A percentile compares a stretch with the other conserved stretches of the same genome.
Evolutionary conservation across 2,113 vertebrate species (phyloP).

Genomic region (Mastomys coucha): DNA sequence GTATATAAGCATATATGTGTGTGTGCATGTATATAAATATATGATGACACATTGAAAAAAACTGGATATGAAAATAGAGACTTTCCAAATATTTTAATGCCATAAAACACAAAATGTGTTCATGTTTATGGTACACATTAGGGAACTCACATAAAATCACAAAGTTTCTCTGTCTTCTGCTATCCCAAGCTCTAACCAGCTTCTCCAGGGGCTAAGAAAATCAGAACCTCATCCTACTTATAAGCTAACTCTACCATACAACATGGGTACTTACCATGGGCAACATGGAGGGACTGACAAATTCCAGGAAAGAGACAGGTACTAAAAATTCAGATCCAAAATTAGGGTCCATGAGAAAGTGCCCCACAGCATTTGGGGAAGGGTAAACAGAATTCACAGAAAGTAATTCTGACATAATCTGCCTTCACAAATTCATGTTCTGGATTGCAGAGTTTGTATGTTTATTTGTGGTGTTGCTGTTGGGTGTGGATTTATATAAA

Average conservation of each 20-base stretch:
- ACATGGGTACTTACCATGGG: background rate
- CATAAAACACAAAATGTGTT: background rate
- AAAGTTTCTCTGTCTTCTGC: background rate
- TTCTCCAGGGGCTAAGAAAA: background rate
- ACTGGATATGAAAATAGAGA: background rate
- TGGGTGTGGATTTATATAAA: background rate
- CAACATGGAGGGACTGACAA: background rate
- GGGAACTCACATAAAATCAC: background rate
- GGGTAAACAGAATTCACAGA: background rate
- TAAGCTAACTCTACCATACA: background rate
- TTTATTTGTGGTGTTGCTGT: background rate
- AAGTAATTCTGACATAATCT: background rate
- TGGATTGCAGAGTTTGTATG: background rate
- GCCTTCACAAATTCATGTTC: background rate
- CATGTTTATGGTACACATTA: background rate
- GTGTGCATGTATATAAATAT: background rate
- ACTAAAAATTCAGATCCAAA: background rate
- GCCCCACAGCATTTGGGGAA: background rate
- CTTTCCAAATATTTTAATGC: background rate
- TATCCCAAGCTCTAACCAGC: background rate
- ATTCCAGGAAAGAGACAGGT: background rate
- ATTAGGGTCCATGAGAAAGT: background rate
- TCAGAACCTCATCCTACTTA: background rate
- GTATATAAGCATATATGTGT: background rate
- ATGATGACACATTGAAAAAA: background rate